phyloP scores from a whole-genome alignment of 2,113 vertebrate genomes.

The Cyprinodon brontotheroides region DNA sequence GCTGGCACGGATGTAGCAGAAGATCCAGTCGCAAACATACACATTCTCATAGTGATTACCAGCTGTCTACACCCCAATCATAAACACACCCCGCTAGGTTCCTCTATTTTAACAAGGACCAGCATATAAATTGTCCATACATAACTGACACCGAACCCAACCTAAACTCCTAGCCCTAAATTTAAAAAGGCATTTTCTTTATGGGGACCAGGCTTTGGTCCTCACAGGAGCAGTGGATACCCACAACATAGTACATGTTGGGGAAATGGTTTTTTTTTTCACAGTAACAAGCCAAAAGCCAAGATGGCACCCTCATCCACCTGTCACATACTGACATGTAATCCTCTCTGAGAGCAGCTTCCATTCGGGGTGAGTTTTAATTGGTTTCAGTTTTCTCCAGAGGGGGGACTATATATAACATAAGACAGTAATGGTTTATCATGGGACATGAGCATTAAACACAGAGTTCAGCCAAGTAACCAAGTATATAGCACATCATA shows the following conservation, averaged over 20 bases:
- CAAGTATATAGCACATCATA: conserved; percentile 8
- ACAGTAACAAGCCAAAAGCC: conserved; percentile 4
- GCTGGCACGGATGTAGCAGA: conserved; percentile 20
- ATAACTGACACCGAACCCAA: too few relatives aligned
- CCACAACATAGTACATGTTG: too few relatives aligned
- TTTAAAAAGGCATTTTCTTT: too few relatives aligned
- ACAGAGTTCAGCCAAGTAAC: conserved; percentile 29
- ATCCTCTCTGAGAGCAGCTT: conserved; percentile 27
- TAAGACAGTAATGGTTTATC: conserved; percentile 54
- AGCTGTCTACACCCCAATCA: background rate
- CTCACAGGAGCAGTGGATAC: too few relatives aligned
- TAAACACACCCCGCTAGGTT: too few relatives aligned
- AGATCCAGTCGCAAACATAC: background rate
- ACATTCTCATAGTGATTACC: too few relatives aligned
- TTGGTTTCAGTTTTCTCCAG: conserved; percentile 55
- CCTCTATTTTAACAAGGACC: too few relatives aligned
- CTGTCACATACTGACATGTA: conserved; percentile 33
- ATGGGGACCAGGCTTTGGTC: too few relatives aligned
- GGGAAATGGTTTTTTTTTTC: background rate
- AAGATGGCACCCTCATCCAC: conserved; percentile 38
- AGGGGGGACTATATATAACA: conserved; percentile 33
- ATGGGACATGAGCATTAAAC: conserved; percentile 59
- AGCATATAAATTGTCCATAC: too few relatives aligned
- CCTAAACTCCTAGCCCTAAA: too few relatives aligned
- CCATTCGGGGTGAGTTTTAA: conserved; percentile 56